Evolutionary conservation across 2,888 invertebrate genomes (phyloP), one percentile per base, ranked within the genome.

Genomic region (Cyaniris semiargus): DNA sequence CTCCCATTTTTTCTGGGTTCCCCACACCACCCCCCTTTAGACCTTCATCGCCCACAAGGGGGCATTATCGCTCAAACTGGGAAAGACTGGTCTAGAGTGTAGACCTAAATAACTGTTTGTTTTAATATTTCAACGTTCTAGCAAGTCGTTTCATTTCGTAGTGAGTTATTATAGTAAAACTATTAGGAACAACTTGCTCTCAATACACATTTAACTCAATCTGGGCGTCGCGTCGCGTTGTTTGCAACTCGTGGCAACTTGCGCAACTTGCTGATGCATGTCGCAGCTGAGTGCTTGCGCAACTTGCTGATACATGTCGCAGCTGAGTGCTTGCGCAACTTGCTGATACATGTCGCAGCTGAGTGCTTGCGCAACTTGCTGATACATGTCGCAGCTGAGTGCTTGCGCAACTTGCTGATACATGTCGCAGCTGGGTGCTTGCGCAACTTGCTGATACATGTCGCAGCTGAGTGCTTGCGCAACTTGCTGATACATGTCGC

Each of bases 161-260:
- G 18, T 18, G 53, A 53, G 60, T 23, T 23, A 60, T 60, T 60
- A 60, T 21, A 60, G 23, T 15, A 15, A 66, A 66, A 66, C 27
- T 27, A 66, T 66, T 66, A 4, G 6, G 66, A 66, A 27, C 66
- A 31, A 66, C 15, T 27, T 66, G 27, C 27, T 66, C 66, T 66
- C 66, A 66, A 66, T 72, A 72, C 72, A 72, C 72, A 44, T 44
- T 72, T 23, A 72, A 72, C 72, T 44, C 72, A 44, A 72, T 72
- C 72, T 44, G 21, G 13, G 38, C 8, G n/a, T n/a, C n/a, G n/a
- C n/a, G n/a, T n/a, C n/a, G n/a, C n/a, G 38, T 72, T 44, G 72
- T 72, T 72, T 4, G n/a, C 71, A 38, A 71, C 38, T 71, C 38
- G 21, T 71, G 44, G 38, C 21, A 72, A 38, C 70, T 70, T 27